Conservation (phyloP, 2,888 invertebrate species). For the Chymomyza amoena region DNA sequence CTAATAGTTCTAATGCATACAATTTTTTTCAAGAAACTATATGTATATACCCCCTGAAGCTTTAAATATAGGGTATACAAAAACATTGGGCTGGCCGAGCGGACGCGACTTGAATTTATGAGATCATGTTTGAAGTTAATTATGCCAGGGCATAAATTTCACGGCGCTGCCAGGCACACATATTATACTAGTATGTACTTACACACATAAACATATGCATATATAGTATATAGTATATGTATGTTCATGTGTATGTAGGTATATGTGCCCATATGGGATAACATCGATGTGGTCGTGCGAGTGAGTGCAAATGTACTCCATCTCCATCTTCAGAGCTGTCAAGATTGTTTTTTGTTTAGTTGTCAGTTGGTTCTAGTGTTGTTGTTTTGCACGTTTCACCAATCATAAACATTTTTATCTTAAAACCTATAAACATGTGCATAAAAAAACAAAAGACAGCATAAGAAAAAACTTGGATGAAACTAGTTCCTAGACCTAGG, state of each 20-base stretch:
- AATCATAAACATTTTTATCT: constrained; percentile 69
- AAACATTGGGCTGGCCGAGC: constrained; percentile 19
- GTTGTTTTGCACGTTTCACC: constrained; percentile 58
- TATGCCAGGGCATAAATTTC: constrained; percentile 70
- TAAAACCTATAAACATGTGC: constrained; percentile 68
- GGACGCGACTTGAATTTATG: constrained; percentile 71
- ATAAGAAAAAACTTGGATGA: constrained; percentile 28
- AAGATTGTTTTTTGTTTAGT: constrained; percentile 35
- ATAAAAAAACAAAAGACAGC: constrained; percentile 34
- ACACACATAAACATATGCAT: constrained; percentile 12
- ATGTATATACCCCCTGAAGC: neutral
- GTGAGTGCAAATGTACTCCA: constrained; percentile 38
- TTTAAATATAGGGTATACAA: neutral
- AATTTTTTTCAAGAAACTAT: neutral
- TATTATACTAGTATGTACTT: neutral
- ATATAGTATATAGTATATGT: constrained; percentile 14
- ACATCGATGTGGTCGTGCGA: constrained; percentile 29
- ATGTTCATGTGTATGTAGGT: neutral
- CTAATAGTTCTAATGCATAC: too few species aligned
- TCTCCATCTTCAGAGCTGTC: constrained; percentile 40
- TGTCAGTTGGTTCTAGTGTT: constrained; percentile 10
- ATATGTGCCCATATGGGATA: neutral
- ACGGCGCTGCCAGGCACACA: constrained; percentile 33
- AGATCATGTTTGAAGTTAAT: constrained; percentile 74
- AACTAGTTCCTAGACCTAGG: constrained; percentile 69